A percentile compares a stretch with the other conserved stretches of the same genome.
Evolutionary conservation across 2,113 vertebrate genomes (phyloP).

Genomic region (Pseudolaguvia tuberculata): DNA sequence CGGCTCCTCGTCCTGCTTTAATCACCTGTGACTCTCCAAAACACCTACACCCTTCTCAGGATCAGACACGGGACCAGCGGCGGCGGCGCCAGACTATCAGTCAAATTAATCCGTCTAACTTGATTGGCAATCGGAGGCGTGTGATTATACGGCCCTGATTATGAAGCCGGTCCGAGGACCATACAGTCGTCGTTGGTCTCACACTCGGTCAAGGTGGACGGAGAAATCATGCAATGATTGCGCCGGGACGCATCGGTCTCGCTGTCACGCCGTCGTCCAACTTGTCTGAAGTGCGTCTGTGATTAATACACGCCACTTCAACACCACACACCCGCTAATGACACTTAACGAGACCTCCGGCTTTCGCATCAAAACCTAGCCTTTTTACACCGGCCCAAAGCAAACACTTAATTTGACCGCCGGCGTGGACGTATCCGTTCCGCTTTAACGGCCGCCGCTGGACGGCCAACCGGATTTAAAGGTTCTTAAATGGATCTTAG

Average conservation of each 20-base stretch:
- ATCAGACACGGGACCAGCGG: constrained; percentile 67
- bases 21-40: constrained; percentile 75
- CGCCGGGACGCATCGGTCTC: constrained; percentile 67
- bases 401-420: constrained; percentile 52
- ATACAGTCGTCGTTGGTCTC: constrained; percentile 53
- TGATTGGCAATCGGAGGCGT: constrained; percentile 72
- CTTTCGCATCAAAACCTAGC: constrained; percentile 44
- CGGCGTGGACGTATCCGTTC: constrained; percentile 28
- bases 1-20: constrained; percentile 66
- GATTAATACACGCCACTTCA: constrained; percentile 76
- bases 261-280: constrained; percentile 64
- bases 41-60: constrained; percentile 76
- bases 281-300: constrained; percentile 71
- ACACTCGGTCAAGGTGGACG: constrained; percentile 69
- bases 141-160: constrained; percentile 77
- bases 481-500: neutral
- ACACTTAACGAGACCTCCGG: constrained; percentile 52
- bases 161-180: constrained; percentile 70
- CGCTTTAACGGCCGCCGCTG: constrained; percentile 2
- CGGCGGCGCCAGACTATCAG: constrained; percentile 62
- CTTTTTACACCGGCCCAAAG: constrained; percentile 41
- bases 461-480: neutral
- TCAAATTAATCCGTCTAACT: constrained; percentile 70
- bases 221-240: constrained; percentile 75
- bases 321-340: constrained; percentile 50